A percentile compares a stretch with the other conserved stretches of the same genome.
These are phyloP conservation scores for Drosophila auraria DNA, from an alignment of 1,140 invertebrate genomes.

Conservation along the genomic window DNA sequence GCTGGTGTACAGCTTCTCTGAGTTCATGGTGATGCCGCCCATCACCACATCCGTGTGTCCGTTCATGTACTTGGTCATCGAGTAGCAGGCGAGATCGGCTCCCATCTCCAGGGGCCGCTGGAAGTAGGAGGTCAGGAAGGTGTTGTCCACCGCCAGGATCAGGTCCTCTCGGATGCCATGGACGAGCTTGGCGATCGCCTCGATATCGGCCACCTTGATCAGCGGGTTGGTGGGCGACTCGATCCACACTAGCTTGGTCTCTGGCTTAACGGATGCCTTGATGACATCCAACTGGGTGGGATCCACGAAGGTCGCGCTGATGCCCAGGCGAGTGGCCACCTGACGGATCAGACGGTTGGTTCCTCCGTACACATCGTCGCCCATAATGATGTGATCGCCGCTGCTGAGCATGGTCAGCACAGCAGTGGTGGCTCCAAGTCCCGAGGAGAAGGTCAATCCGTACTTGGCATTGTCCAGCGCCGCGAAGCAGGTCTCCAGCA, in stretches of 20 bases:
- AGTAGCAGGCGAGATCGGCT: conserved; percentile 97
- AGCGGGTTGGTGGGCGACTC: conserved; percentile 99
- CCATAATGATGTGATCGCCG: conserved; percentile 96
- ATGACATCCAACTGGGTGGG: conserved; percentile 90
- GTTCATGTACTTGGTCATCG: conserved; percentile 99
- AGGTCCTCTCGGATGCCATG: conserved; percentile 87
- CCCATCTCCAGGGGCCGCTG: conserved; percentile 96
- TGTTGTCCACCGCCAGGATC: conserved; percentile 97
- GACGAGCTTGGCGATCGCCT: conserved; percentile 89
- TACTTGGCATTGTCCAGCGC: conserved; percentile 95
- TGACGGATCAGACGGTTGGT: conserved; percentile 88
- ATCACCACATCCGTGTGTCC: conserved; percentile 99
- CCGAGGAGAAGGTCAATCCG: conserved; percentile 94
- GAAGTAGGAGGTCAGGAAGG: conserved; percentile 98
- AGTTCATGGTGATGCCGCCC: conserved; percentile 93
- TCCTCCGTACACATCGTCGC: conserved; percentile 98
- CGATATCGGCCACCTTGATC: conserved; percentile 96
- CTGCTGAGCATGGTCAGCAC: conserved; percentile 90
- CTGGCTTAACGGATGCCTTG: conserved; percentile 90
- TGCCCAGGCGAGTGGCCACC: conserved; percentile 89
- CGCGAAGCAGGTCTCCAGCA: conserved; percentile 95
- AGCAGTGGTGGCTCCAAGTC: conserved; percentile 93
- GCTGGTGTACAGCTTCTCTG: conserved; percentile 89
- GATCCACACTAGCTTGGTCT: conserved; percentile 98
- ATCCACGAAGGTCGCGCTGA: conserved; percentile 94